Conservation (phyloP, 2,797 vertebrate genomes). For the Trematomus bernacchii region DNA sequence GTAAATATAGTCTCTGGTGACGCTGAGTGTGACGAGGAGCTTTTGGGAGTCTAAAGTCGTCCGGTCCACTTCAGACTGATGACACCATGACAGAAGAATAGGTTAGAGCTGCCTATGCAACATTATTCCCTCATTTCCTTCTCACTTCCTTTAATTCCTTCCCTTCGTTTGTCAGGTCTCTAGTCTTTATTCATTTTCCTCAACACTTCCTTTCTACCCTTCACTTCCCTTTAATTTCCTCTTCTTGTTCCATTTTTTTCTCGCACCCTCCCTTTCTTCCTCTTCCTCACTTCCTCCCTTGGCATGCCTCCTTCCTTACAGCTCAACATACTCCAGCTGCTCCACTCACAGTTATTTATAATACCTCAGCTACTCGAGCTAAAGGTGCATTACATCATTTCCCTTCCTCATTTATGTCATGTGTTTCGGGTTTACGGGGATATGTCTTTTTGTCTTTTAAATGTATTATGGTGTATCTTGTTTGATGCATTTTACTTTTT, state of each 20-base stretch:
- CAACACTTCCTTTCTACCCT: no score
- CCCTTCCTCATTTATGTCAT: not conserved
- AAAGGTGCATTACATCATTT: conserved; percentile 32
- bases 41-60: conserved; percentile 24
- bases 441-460: not conserved
- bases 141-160: no score
- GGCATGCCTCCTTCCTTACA: not conserved
- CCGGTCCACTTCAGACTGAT: conserved; percentile 40
- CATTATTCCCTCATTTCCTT: not conserved
- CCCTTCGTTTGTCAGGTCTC: no score
- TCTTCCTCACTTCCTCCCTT: not conserved
- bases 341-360: conserved; percentile 76
- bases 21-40: conserved; percentile 22
- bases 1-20: conserved; percentile 41
- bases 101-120: not conserved
- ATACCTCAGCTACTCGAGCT: conserved; percentile 32
- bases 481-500: not conserved
- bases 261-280: not conserved
- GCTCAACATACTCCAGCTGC: conserved; percentile 22
- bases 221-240: no score
- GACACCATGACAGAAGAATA: not conserved
- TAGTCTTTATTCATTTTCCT: no score
- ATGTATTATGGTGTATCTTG: not conserved
- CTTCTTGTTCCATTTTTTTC: no score
- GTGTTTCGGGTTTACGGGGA: no score